Evolutionary conservation across 2,797 vertebrate species (phyloP).

Genomic region (Rousettus madagascariensis): DNA sequence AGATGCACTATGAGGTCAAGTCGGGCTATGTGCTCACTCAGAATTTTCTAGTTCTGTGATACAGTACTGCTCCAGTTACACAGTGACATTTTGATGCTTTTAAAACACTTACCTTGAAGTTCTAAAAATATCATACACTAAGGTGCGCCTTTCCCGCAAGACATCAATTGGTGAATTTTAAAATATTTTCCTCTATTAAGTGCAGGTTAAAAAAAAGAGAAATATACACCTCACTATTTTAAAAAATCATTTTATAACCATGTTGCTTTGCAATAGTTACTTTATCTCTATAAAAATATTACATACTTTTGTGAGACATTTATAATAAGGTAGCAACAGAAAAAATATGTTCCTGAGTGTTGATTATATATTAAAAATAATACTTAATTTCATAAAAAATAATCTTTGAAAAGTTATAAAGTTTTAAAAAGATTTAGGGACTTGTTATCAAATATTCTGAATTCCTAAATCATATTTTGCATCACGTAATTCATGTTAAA

Average conservation of each 20-base stretch:
- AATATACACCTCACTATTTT: neutral
- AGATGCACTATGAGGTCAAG: neutral
- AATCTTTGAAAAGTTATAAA: neutral
- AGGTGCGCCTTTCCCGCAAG: neutral
- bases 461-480: neutral
- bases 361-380: neutral
- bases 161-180: neutral
- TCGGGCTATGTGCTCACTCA: neutral
- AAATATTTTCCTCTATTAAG: slow-evolving; percentile 11
- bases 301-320: neutral
- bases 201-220: neutral
- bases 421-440: neutral
- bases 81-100: slow-evolving; percentile 21
- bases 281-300: neutral
- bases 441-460: neutral
- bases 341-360: neutral
- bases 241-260: neutral
- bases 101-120: neutral
- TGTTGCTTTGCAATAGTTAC: neutral
- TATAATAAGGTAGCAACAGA: neutral
- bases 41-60: neutral
- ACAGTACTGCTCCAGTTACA: neutral
- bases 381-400: neutral
- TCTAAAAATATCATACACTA: slow-evolving; percentile 4
- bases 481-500: neutral